Conservation (phyloP, 2,888 invertebrate species). For the Ernsta delagoae region DNA sequence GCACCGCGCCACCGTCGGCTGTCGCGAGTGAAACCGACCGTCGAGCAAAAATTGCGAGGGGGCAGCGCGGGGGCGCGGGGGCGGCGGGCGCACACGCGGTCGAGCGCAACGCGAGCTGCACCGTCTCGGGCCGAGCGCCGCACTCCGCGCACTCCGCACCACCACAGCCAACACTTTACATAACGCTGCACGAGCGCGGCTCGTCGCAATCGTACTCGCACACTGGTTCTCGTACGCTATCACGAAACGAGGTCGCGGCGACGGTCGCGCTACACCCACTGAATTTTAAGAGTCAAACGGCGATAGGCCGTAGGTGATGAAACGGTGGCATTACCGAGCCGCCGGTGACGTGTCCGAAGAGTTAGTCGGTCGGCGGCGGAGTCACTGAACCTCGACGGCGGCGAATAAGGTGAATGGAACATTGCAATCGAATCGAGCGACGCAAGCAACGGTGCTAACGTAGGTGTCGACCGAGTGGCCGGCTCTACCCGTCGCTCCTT, state of each 20-base stretch:
- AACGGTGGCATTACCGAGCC: constrained; percentile 68
- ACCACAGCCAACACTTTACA: constrained; percentile 63
- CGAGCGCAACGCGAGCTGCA: constrained; percentile 79
- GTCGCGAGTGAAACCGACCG: constrained; percentile 62
- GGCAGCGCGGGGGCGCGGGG: constrained; percentile 49
- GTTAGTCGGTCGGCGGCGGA: constrained; percentile 72
- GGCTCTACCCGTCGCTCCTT: constrained; percentile 60
- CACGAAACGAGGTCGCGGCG: constrained; percentile 73
- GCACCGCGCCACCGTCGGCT: constrained; percentile 55
- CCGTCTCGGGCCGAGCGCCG: constrained; percentile 52
- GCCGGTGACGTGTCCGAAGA: constrained; percentile 73
- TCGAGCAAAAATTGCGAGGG: constrained; percentile 61
- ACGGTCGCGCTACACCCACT: constrained; percentile 67
- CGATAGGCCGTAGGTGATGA: constrained; percentile 68
- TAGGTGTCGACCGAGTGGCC: constrained; percentile 54
- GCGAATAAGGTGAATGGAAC: constrained; percentile 83
- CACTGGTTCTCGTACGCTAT: constrained; percentile 67
- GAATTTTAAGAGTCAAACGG: constrained; percentile 71
- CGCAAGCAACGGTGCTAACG: constrained; percentile 59
- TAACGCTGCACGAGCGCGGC: constrained; percentile 67
- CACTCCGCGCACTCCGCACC: constrained; percentile 1
- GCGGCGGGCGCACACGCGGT: constrained; percentile 77
- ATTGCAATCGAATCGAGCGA: constrained; percentile 73
- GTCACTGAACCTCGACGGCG: constrained; percentile 79
- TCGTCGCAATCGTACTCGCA: constrained; percentile 57